Base-by-base conservation (phyloP, 2,113 vertebrate species). In the Pelecanoides urinatrix region DNA sequence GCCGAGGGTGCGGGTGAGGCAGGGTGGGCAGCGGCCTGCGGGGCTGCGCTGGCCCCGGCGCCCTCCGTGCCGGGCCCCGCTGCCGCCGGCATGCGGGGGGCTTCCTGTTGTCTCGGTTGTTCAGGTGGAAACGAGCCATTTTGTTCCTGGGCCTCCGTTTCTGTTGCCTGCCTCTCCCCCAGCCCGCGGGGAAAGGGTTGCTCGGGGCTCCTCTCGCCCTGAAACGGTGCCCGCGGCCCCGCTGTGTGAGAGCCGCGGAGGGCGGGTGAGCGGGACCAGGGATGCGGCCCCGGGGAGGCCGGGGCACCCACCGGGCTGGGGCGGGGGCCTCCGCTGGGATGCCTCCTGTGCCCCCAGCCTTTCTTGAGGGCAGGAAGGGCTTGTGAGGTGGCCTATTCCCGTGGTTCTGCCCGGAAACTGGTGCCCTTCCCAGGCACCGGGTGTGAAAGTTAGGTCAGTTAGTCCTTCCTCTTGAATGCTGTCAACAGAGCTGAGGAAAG, bases 301-400 rank as follows among this genome's bases (percentile, higher is more conserved):
- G 30, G 30, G 36, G 16, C 26, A 11, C 2, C 25, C 65, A 13
- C 17, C 8, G 15, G 47, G 32, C 23, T 20, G 63, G 21, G 26
- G 6, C 10, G 17, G 70, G 15, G 15, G 49, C 4, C n/a, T 26
- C 50, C 3, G 7, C 56, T 1, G 38, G n/a, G 30, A 0, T 13
- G 30, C 5, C 21, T 7, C 1, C 30, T 7, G 38, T 4, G 38
- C 5, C 4, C 17, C 18, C 6, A 6, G 7, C 61, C 29, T 26
- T 4, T 17, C 7, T 1, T 3, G n/a, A 9, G 25, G n/a, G 4
- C 27, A 0, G 65, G 25, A 17, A 5, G 13, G 21, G 7, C 22
- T 15, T 4, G 10, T 4, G 34, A 16, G 16, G 13, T 11, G n/a
- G 7, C 8, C 49, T 11, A 0, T 16, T 22, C 7, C 34, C 1